Conservation (phyloP, 2,888 invertebrate genomes). For the Halictus ligatus region DNA sequence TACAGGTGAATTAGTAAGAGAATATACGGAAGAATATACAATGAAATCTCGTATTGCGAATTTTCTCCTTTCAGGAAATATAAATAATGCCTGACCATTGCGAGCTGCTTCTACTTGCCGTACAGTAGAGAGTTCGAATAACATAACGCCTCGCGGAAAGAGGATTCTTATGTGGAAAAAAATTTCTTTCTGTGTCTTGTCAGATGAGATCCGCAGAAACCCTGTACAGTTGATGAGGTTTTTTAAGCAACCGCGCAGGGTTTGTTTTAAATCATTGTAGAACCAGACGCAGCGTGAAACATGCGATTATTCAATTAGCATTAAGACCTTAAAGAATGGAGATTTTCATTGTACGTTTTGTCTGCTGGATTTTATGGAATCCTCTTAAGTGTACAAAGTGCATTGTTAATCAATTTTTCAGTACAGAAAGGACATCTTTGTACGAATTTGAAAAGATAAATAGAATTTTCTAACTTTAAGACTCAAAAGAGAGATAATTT, state of each 20-base stretch:
- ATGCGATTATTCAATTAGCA: not conserved
- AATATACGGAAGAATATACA: not conserved
- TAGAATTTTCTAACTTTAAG: too few species aligned
- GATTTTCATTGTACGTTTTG: too few species aligned
- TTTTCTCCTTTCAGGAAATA: not conserved
- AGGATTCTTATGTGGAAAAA: not conserved
- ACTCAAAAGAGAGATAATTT: too few species aligned
- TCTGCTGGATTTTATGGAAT: not conserved
- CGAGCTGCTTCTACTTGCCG: not conserved
- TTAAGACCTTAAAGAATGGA: not conserved
- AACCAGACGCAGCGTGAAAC: not conserved
- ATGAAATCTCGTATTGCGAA: not conserved
- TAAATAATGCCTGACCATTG: not conserved
- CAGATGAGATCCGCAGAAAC: not conserved
- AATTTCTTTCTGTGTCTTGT: not conserved
- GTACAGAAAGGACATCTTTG: too few species aligned
- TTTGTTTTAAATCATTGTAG: not conserved
- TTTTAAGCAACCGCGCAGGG: not conserved
- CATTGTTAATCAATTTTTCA: not conserved
- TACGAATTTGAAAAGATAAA: too few species aligned
- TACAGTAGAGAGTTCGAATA: not conserved
- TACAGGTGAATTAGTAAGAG: not conserved
- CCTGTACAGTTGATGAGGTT: too few species aligned
- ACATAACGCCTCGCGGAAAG: not conserved
- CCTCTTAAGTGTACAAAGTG: not conserved